phyloP scores from a whole-genome alignment of 2,797 vertebrate genomes.

The Bovichtus variegatus region DNA sequence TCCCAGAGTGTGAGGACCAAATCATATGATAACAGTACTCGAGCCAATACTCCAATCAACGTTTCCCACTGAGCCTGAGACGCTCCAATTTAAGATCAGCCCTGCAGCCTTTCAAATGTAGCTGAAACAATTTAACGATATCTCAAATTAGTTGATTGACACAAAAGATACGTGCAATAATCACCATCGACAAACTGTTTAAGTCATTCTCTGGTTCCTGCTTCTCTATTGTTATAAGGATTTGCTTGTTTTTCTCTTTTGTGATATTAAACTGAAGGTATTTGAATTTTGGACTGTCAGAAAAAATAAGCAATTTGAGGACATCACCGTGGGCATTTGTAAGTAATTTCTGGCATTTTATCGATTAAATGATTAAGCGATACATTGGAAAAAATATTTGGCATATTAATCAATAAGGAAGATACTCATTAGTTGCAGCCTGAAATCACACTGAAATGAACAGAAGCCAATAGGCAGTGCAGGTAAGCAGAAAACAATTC shows the following conservation, averaged over 20 bases:
- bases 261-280: neutral
- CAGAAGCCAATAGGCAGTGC: neutral
- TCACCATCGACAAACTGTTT: neutral
- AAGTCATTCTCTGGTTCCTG: neutral
- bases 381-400: neutral
- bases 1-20: neutral
- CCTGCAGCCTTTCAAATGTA: neutral
- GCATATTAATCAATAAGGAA: neutral
- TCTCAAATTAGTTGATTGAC: neutral
- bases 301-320: neutral
- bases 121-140: neutral
- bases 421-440: neutral
- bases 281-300: neutral
- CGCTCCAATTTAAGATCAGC: neutral
- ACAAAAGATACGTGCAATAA: neutral
- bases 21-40: conserved; percentile 5
- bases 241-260: neutral
- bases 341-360: neutral
- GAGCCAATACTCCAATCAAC: conserved; percentile 8
- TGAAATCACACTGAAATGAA: neutral
- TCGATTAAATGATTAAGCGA: neutral
- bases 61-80: neutral
- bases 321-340: neutral
- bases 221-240: neutral
- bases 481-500: conserved; percentile 2